Evolutionary conservation across 2,888 invertebrate species (phyloP).

Genomic region (Cryptops parisi): DNA sequence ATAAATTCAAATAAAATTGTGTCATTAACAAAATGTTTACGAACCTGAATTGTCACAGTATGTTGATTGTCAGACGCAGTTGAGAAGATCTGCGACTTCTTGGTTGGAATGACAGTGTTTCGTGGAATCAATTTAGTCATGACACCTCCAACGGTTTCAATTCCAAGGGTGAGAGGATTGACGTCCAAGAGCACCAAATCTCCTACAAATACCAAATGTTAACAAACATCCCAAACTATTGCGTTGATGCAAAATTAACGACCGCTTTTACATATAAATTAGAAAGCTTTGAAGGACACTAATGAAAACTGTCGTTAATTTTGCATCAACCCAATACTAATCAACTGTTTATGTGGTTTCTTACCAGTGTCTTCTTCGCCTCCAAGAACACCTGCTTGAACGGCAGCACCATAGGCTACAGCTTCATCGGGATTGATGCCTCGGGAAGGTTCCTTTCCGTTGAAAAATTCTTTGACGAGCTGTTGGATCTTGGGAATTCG

Average conservation of each 20-base stretch:
- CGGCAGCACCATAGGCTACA: conserved; percentile 96
- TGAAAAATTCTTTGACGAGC: conserved; percentile 56
- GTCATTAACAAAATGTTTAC: too few species aligned
- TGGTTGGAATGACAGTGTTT: conserved; percentile 19
- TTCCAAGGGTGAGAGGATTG: conserved; percentile 97
- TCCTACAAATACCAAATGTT: conserved; percentile 36
- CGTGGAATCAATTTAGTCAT: conserved; percentile 19
- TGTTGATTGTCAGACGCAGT: conserved; percentile 20
- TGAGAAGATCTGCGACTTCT: conserved; percentile 18
- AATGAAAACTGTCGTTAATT: too few species aligned
- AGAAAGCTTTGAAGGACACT: too few species aligned
- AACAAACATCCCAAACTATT: background rate
- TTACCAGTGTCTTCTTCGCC: conserved; percentile 78
- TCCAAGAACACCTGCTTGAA: conserved; percentile 94
- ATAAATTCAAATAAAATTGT: too few species aligned
- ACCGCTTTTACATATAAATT: too few species aligned
- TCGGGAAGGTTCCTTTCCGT: conserved; percentile 93
- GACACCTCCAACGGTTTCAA: conserved; percentile 98
- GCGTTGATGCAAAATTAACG: too few species aligned
- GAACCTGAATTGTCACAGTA: conserved; percentile 19
- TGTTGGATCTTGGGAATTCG: conserved; percentile 92
- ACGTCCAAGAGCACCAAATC: conserved; percentile 94
- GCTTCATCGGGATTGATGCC: conserved; percentile 99
- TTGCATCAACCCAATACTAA: too few species aligned
- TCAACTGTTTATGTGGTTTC: too few species aligned